Percentiles rank a stretch among this genome's conserved stretches.
Conservation (phyloP, 2,113 vertebrate genomes). For the Oryzias curvinotus region DNA sequence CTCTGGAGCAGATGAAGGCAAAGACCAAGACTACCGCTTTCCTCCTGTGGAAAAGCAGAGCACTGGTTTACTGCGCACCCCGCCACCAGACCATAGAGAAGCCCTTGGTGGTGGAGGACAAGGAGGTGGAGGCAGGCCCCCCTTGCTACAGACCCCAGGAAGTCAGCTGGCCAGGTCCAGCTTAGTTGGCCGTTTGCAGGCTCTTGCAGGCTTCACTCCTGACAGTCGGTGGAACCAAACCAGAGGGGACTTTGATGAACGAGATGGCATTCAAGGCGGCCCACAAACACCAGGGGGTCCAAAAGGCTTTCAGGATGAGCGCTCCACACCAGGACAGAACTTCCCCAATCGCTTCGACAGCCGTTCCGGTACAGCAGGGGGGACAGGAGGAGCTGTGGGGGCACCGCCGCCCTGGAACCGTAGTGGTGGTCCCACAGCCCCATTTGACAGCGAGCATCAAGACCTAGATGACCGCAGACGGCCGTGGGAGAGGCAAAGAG, state of each 20-base stretch:
- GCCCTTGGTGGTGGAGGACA: conserved; percentile 66
- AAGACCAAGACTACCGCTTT: conserved; percentile 97
- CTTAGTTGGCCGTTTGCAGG: conserved; percentile 76
- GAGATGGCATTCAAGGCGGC: conserved; percentile 80
- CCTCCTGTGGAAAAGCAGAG: conserved; percentile 82
- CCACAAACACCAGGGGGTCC: conserved; percentile 77
- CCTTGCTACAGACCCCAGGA: conserved; percentile 73
- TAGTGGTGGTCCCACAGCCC: conserved; percentile 47
- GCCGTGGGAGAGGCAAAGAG: conserved; percentile 95
- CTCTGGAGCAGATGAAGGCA: conserved; percentile 86
- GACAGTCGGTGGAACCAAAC: conserved; percentile 92
- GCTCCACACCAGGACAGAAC: conserved; percentile 80
- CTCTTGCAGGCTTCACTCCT: conserved; percentile 85
- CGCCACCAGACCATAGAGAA: conserved; percentile 89
- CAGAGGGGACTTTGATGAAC: conserved; percentile 94
- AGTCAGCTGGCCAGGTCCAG: conserved; percentile 59
- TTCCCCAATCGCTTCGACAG: conserved; percentile 87
- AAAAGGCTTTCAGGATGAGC: conserved; percentile 90
- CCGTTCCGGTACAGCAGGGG: conserved; percentile 76
- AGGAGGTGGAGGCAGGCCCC: conserved; percentile 50
- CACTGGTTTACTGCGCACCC: conserved; percentile 76
- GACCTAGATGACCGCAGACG: conserved; percentile 96
- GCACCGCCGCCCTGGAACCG: conserved; percentile 84
- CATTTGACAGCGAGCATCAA: conserved; percentile 88
- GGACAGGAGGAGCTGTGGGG: conserved; percentile 36